Evolutionary conservation across 1,140 invertebrate species (phyloP), one percentile per base, ranked within the genome.

Genomic region (Lutraria rhynchaena): DNA sequence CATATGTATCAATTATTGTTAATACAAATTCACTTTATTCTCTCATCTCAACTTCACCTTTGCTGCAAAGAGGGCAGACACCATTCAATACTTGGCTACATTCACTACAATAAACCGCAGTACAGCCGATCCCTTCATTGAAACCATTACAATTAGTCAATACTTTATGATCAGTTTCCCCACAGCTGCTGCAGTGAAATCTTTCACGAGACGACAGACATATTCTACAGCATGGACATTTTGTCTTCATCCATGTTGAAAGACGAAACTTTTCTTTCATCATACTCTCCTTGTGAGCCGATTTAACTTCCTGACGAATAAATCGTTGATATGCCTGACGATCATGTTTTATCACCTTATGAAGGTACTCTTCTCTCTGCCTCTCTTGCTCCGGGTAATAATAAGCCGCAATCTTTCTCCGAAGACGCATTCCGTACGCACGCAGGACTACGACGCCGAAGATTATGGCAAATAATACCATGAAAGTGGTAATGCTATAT

Each of bases 371-470:
- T 60, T 71, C 57, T 65, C 83, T 55, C 19, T 53, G 60, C 27
- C 35, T 5, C 67, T 84, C 83, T 27, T 67, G 60, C 53, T 77
- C 69, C 9, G 83, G 83, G 27, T 77, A 84, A 58, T 70, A 84
- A 35, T 65, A 77, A 35, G 78, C 78, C 3, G 80, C 63, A 57
- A 84, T 84, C 22, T 65, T 65, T 29, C 67, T 27, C 1, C 78
- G 24, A 2, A 78, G 27, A 27, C 83, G 27, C 41, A 82, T 17
- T 17, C 78, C 78, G 55, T 82, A 84, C 24, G 55, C 73, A 31
- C 70, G 70, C 13, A 84, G 17, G 2, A 76, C 2, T 1, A 82
- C 67, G 11, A 84, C 44, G 7, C 37, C 22, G 3, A 84, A 9
- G 1, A 73, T 65, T 0, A 82, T 3, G 0, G 73, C 0, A 37